A percentile compares a stretch with the other conserved stretches of the same genome.
These are phyloP conservation scores for Oasisia sp. DNA, from an alignment of 2,888 invertebrate species.

Conservation along the genomic window DNA sequence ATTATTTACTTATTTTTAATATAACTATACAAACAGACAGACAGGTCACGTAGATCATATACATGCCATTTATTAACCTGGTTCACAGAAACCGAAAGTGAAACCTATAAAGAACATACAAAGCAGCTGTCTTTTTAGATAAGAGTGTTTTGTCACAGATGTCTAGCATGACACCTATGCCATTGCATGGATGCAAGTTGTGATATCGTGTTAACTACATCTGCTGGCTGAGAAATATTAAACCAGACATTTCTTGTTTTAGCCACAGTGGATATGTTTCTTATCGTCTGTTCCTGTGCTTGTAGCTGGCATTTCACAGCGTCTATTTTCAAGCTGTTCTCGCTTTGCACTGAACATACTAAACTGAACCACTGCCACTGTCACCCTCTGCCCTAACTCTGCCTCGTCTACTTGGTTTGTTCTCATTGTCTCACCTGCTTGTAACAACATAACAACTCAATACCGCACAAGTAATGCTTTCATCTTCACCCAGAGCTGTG, in stretches of 20 bases:
- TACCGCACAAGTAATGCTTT: neutral
- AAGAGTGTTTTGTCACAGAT: too few relatives aligned
- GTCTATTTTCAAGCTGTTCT: neutral
- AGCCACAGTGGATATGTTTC: too few relatives aligned
- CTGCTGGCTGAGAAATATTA: neutral
- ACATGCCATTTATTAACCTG: too few relatives aligned
- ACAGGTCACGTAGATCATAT: too few relatives aligned
- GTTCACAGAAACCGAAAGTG: too few relatives aligned
- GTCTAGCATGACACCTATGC: too few relatives aligned
- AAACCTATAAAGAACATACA: too few relatives aligned
- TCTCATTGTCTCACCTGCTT: neutral
- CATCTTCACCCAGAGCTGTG: neutral
- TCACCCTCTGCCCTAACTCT: neutral
- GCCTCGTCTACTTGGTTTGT: neutral
- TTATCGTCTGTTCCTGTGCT: neutral
- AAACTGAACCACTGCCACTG: neutral
- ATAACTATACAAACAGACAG: neutral
- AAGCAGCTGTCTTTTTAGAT: too few relatives aligned
- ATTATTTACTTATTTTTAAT: too few relatives aligned
- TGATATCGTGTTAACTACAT: neutral
- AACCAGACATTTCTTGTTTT: too few relatives aligned
- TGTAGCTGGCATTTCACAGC: neutral
- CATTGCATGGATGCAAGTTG: too few relatives aligned
- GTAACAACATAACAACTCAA: neutral
- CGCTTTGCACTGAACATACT: neutral